A percentile compares a stretch with the other conserved stretches of the same genome.
These are phyloP conservation scores for Ctenomys sociabilis DNA, from an alignment of 2,113 vertebrate genomes.

Conservation along the genomic window DNA sequence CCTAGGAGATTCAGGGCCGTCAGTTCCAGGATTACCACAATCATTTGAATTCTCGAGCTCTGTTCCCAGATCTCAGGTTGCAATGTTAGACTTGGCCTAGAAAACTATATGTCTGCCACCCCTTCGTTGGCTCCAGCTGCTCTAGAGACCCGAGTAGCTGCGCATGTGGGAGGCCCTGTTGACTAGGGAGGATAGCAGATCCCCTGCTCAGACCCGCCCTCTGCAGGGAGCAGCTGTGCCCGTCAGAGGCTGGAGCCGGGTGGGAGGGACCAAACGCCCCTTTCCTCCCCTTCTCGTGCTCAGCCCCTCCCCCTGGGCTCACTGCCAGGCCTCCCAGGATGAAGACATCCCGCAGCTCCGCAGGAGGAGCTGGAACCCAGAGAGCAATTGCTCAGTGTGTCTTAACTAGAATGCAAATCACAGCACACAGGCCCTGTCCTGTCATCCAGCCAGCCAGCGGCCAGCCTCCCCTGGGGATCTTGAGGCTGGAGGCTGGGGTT, in stretches of 20 bases:
- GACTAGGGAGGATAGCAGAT: neutral
- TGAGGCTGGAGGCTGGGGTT: neutral
- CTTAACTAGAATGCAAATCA: slow-evolving; percentile 83
- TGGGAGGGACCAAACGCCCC: neutral
- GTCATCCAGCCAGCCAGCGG: slow-evolving; percentile 48
- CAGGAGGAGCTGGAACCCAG: slow-evolving; percentile 80
- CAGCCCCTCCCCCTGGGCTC: slow-evolving; percentile 42
- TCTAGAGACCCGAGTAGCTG: accelerated
- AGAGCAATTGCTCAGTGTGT: slow-evolving; percentile 79
- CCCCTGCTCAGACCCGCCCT: neutral
- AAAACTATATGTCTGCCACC: accelerated
- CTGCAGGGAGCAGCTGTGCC: neutral
- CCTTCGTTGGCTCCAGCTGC: no score
- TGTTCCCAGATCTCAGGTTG: neutral
- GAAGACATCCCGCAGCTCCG: slow-evolving; percentile 69
- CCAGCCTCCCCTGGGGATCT: neutral
- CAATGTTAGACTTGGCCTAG: neutral
- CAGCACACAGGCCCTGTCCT: slow-evolving; percentile 76
- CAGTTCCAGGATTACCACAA: neutral
- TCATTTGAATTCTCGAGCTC: neutral
- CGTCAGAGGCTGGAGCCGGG: neutral
- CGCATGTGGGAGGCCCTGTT: neutral
- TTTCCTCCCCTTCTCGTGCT: neutral
- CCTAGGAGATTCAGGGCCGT: neutral
- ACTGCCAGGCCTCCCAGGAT: slow-evolving; percentile 16